Conservation (phyloP, 2,113 vertebrate genomes). For the Solenodon paradoxus region DNA sequence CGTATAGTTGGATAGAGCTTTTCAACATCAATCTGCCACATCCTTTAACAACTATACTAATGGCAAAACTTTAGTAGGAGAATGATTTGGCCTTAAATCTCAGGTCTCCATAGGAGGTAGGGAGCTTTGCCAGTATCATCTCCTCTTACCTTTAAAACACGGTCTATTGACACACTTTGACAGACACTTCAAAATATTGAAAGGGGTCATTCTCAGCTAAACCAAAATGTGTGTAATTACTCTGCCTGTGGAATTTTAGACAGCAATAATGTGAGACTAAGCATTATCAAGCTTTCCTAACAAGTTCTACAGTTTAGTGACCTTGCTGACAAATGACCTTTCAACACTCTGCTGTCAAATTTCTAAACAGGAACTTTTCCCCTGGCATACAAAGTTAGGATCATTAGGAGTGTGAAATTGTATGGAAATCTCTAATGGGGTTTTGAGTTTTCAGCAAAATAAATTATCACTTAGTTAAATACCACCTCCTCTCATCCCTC, state of each 20-base stretch:
- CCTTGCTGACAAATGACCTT: constrained; percentile 50
- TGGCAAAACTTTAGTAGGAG: background rate
- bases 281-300: background rate
- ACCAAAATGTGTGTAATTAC: constrained; percentile 40
- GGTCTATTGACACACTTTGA: constrained; percentile 17
- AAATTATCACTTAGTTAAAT: background rate
- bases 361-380: background rate
- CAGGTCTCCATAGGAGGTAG: background rate
- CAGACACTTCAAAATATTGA: background rate
- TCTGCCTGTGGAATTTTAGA: background rate
- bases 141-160: constrained; percentile 12
- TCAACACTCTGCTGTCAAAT: background rate
- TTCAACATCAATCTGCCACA: background rate
- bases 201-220: constrained; percentile 37
- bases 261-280: background rate
- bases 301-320: constrained; percentile 20
- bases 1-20: background rate
- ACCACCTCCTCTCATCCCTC: background rate
- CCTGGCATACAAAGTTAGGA: background rate
- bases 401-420: constrained; percentile 41
- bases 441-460: constrained; percentile 51
- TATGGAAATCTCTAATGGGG: constrained; percentile 16
- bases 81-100: background rate
- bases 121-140: background rate
- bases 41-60: constrained; percentile 16